Evolutionary conservation across 2,888 invertebrate species (phyloP), one percentile per base, ranked within the genome.

Genomic region (Meteorus cinctellus): DNA sequence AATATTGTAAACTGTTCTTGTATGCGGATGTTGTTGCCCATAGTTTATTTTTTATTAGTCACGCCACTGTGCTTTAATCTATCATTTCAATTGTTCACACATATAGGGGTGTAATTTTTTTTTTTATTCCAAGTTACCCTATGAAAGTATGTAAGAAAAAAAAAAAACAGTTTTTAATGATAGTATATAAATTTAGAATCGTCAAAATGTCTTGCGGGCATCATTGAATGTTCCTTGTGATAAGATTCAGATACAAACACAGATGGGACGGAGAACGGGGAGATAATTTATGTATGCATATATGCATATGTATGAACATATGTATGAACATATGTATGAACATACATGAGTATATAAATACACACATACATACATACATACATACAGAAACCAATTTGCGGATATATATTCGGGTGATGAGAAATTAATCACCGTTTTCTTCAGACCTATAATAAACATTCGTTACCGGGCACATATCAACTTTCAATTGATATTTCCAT

Each of bases 131-230:
- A 74, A 81, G 74, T 82, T 85, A 84, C 79, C 79, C 84, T 82
- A 86, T 82, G 80, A 87, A 88, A 89, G 89, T 89, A 89, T 89
- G 89, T 89, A 89, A 89, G 89, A 89, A 84, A 84, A 34, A 24
- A 34, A 24, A 82, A 77, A 79, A 71, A 77, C 77, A 71, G 70
- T 45, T 51, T 70, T 59, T 51, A 75, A 51, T 79, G 79, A 78
- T 73, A 70, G 14, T 75, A 60, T 65, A 59, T 74, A 66, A 71
- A 55, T 71, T 70, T 76, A 79, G 74, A 75, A 77, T 73, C 71
- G 75, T 79, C 75, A 71, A 73, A 1, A 29, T 72, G 69, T 84
- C 81, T 82, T 81, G 81, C 78, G 80, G 81, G 82, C 79, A 82
- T 81, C 29, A 78, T 80, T 84, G 79, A 82, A 82, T 82, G 82